A percentile compares a stretch with the other conserved stretches of the same genome.
phyloP scores from a whole-genome alignment of 2,113 vertebrate genomes.

The Sphaerodactylus townsendi region DNA sequence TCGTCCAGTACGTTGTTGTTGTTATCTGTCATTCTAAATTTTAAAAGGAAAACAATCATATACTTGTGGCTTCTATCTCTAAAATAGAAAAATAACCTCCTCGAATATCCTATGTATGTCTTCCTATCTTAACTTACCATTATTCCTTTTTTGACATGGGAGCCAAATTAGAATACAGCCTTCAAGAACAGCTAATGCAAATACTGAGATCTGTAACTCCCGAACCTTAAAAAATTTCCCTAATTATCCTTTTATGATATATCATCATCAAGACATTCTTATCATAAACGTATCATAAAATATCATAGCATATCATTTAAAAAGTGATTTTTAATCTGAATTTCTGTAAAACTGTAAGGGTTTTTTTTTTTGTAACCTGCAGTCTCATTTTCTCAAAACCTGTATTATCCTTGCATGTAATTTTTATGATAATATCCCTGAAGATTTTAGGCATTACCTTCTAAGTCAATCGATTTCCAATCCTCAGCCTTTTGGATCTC shows the following conservation, averaged over 20 bases:
- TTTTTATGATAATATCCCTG: constrained; percentile 43
- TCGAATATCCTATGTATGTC: too few relatives aligned
- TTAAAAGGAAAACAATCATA: too few relatives aligned
- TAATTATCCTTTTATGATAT: not conserved
- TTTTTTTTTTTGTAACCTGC: constrained; percentile 5
- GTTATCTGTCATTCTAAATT: too few relatives aligned
- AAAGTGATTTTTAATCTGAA: constrained; percentile 12
- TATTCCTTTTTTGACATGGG: not conserved
- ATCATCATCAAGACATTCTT: not conserved
- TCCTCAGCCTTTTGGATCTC: not conserved
- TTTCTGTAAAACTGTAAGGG: constrained; percentile 2
- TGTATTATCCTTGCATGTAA: constrained; percentile 30
- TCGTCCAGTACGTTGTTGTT: too few relatives aligned
- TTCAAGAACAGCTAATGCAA: not conserved
- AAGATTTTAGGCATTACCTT: constrained; percentile 17
- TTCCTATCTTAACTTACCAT: too few relatives aligned
- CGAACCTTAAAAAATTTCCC: not conserved
- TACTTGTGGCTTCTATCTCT: too few relatives aligned
- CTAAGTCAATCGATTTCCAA: constrained; percentile 39
- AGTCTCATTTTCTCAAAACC: constrained; percentile 35
- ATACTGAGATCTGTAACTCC: not conserved
- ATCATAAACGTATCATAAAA: too few relatives aligned
- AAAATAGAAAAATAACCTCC: too few relatives aligned
- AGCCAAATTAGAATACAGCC: not conserved
- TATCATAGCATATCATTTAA: too few relatives aligned